Evolutionary conservation across 2,113 vertebrate genomes (phyloP), one percentile per base, ranked within the genome.

Genomic region (Neolamprologus falcicula): DNA sequence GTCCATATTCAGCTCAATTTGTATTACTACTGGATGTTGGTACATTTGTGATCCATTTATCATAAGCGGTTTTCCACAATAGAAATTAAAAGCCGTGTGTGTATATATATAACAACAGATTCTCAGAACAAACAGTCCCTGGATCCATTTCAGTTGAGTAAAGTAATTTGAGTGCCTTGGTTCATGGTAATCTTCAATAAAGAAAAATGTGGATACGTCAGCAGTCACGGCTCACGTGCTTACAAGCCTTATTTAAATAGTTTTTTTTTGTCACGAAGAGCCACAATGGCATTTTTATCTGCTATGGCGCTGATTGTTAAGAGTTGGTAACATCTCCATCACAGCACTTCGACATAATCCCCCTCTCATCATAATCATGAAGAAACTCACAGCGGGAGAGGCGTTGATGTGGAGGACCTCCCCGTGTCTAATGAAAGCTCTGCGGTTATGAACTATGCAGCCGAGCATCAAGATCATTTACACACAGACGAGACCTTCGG

Each of bases 151-250:
- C 42, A 87, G 76, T 50, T 54, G 26, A 78, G 73, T 78, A 78
- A 89, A 90, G 85, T 89, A 50, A 91, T 91, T 85, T 90, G 90
- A 95, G 94, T 95, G 91, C 90, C 91, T 96, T 95, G 59, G 89
- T 92, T 80, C 63, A 92, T 92, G 90, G 76, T 86, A 86, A 95
- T 93, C 85, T 84, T 91, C 85, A 94, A 94, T 94, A 95, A 95
- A 93, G 88, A 17, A 26, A 26, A 68, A 68, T 88, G 86, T 88
- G 85, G 71, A 92, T 86, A 87, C 82, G 84, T 91, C 52, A 84
- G 12, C 53, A 83, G 35, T 88, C 80, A 89, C 21, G 59, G 59
- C 50, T 90, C 68, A 14, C 4, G 55, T 57, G 12, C 52, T 90
- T 16, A 12, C 19, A 21, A 80, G 31, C 14, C 11, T 53, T 35